Evolutionary conservation across 2,113 vertebrate genomes (phyloP).

Genomic region (Zapornia atra): DNA sequence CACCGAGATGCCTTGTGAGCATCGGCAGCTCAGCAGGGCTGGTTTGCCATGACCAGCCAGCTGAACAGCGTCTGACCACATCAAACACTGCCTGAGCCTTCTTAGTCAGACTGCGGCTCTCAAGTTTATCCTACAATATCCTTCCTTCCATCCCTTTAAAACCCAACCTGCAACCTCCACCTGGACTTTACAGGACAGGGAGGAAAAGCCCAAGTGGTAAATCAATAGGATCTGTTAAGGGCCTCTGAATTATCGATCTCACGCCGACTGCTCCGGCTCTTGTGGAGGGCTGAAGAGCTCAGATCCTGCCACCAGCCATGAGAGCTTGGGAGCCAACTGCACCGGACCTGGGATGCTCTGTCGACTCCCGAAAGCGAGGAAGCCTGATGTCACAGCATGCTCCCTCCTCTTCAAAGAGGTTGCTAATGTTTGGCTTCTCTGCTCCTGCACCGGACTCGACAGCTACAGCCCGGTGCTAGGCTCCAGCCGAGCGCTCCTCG

Average conservation of each 20-base stretch:
- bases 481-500: fast-evolving
- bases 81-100: not conserved
- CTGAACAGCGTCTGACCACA: fast-evolving
- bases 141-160: not conserved
- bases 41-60: not conserved
- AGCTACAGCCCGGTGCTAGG: fast-evolving
- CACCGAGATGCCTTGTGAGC: not conserved
- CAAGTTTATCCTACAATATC: not conserved
- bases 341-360: not conserved
- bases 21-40: not conserved
- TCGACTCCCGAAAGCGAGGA: not conserved
- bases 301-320: not conserved
- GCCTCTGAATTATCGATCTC: not conserved
- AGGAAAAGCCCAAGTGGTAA: not conserved
- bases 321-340: not conserved
- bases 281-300: not conserved
- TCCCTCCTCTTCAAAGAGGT: not conserved
- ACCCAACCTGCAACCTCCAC: not conserved
- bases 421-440: not conserved
- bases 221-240: not conserved
- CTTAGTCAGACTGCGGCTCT: not conserved
- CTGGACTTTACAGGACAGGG: not conserved
- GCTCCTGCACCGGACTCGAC: fast-evolving
- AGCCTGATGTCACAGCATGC: not conserved
- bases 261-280: not conserved